phyloP scores from a whole-genome alignment of 1,140 invertebrate genomes.

The Carcinoscorpius rotundicauda region DNA sequence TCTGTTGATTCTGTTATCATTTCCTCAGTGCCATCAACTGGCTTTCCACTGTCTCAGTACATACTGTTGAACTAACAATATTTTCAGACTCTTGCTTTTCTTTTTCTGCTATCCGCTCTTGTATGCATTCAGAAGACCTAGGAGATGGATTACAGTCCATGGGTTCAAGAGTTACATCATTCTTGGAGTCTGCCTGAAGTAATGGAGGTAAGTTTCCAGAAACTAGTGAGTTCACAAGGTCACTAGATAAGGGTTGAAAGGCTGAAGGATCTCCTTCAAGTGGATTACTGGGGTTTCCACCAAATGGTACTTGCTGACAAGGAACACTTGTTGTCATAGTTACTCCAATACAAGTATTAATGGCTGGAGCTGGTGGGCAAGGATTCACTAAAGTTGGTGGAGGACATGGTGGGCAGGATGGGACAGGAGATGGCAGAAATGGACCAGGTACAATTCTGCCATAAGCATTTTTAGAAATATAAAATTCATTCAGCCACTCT shows the following conservation, averaged over 20 bases:
- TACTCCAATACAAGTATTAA: conserved; percentile 50
- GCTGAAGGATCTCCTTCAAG: no score
- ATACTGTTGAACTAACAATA: no score
- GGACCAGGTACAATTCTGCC: conserved; percentile 44
- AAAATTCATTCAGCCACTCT: conserved; percentile 86
- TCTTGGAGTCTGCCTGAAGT: no score
- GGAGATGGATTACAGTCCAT: conserved; percentile 65
- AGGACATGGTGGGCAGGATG: conserved; percentile 71
- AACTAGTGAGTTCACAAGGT: no score
- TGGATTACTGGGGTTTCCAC: no score
- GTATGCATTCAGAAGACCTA: no score
- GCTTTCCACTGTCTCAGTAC: no score
- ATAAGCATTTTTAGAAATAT: conserved; percentile 51
- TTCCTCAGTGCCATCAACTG: conserved; percentile 16
- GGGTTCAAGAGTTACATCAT: conserved; percentile 29
- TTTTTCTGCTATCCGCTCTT: no score
- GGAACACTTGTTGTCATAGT: conserved; percentile 37
- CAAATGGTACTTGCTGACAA: no score
- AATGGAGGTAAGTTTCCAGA: no score
- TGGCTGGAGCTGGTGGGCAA: conserved; percentile 54
- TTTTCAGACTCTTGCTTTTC: no score
- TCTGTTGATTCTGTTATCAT: conserved; percentile 24
- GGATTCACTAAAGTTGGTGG: conserved; percentile 46
- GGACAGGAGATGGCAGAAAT: conserved; percentile 58
- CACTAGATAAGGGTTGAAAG: no score